Conservation (phyloP, 2,797 vertebrate species). For the Peromyscus melanophrys region DNA sequence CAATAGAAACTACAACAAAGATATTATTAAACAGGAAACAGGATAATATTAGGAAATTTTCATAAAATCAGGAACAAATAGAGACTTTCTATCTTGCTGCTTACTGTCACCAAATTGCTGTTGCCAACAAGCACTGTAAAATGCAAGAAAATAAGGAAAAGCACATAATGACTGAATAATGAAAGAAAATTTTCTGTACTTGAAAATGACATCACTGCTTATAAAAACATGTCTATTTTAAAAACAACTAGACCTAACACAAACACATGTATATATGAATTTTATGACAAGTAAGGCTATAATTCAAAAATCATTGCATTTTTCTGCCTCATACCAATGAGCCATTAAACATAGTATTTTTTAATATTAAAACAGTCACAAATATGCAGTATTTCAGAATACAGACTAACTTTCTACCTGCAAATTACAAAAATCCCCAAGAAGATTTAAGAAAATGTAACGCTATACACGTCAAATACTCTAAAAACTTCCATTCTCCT, state of each 20-base stretch:
- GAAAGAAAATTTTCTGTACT: background rate
- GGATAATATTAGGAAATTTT: background rate
- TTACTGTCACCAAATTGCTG: background rate
- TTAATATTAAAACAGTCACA: background rate
- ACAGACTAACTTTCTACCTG: background rate
- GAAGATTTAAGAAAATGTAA: background rate
- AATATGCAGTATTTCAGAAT: background rate
- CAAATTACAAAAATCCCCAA: background rate
- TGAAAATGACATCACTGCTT: background rate
- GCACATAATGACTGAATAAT: background rate
- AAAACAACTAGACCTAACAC: background rate
- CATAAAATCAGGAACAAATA: background rate
- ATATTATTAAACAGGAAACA: background rate
- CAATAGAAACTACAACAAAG: too few species aligned
- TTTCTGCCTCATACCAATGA: background rate
- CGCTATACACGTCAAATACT: background rate
- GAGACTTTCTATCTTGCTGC: background rate
- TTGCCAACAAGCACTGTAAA: background rate
- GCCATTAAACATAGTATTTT: background rate
- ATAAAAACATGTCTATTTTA: background rate
- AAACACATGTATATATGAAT: background rate
- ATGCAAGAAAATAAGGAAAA: background rate
- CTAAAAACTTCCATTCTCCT: background rate
- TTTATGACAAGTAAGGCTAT: background rate
- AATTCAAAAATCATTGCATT: background rate